phyloP scores from a whole-genome alignment of 2,888 invertebrate genomes.

The Acrobasis suavella region DNA sequence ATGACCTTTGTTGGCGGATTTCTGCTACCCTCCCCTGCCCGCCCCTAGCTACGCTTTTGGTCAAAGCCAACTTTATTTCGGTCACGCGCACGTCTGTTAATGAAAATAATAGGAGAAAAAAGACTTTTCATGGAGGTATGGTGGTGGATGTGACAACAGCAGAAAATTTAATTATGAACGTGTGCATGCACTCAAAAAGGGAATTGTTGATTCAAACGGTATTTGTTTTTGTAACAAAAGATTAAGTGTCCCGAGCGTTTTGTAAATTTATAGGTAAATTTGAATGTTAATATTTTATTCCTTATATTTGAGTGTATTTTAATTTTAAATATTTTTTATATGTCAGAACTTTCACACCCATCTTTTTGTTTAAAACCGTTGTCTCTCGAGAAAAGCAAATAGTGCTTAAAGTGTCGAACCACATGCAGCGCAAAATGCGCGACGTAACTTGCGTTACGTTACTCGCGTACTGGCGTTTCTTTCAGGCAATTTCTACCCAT shows the following conservation, averaged over 20 bases:
- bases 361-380: too few species aligned
- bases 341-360: neutral
- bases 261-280: neutral
- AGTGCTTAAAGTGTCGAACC: too few species aligned
- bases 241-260: neutral
- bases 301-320: neutral
- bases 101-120: slow-evolving; percentile 71
- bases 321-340: too few species aligned
- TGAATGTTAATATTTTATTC: neutral
- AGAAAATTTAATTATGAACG: slow-evolving; percentile 41
- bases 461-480: too few species aligned
- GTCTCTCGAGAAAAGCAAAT: too few species aligned
- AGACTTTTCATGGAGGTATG: slow-evolving; percentile 48
- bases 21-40: too few species aligned
- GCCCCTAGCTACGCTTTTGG: slow-evolving; percentile 5
- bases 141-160: slow-evolving; percentile 44
- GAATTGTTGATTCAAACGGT: neutral
- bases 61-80: slow-evolving; percentile 65
- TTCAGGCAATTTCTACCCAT: neutral
- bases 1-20: too few species aligned
- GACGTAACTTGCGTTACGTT: too few species aligned
- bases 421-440: too few species aligned
- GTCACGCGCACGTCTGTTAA: slow-evolving; percentile 67
- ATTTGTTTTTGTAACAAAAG: neutral
- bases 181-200: slow-evolving; percentile 27